Base-by-base conservation (phyloP, 2,888 invertebrate species). In the Dorcus hopei region DNA sequence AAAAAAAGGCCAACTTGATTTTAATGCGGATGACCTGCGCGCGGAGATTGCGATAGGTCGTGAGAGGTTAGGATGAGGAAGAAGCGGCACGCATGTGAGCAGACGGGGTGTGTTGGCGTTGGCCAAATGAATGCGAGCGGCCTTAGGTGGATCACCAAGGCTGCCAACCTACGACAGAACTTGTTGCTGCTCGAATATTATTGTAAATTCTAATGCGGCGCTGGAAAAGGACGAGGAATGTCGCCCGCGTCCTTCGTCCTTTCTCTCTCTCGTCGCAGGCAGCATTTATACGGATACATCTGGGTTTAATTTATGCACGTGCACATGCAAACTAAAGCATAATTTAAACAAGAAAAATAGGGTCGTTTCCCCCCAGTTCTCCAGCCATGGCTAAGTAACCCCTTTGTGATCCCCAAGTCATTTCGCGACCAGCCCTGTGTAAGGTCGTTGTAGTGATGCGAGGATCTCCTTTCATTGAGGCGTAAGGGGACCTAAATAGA, bases 121-220 rank as follows among this genome's bases (percentile, higher is more conserved):
- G 47, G 38, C 45, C 38, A 26, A 58, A 61, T 54, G 57, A 61
- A 59, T 59, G 57, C 59, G 53, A 57, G 58, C 59, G 61, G 59
- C 61, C 61, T 62, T 62, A 62, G 61, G 61, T 62, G 59, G 56
- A 62, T 51, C 59, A 51, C 33, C 61, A 62, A 62, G 61, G 61
- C 57, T 62, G 59, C 53, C 61, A 57, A 54, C 61, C 61, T 59
- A 62, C 61, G 49, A 55, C 41, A 43, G 45, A 11, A 54, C 41
- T 42, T 54, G 49, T 54, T 49, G 40, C 49, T 38, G 40, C 40
- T 49, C 38, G 33, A 49, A 42, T 47, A 49, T 42, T 54, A 54
- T 49, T 54, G 49, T 49, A 38, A 49, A 49, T 49, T 41, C 49
- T 54, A 33, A 33, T 33, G 45, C 52, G 38, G 52, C 49, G 49